Evolutionary conservation across 2,888 invertebrate genomes (phyloP).

Genomic region (Helobdella robusta): DNA sequence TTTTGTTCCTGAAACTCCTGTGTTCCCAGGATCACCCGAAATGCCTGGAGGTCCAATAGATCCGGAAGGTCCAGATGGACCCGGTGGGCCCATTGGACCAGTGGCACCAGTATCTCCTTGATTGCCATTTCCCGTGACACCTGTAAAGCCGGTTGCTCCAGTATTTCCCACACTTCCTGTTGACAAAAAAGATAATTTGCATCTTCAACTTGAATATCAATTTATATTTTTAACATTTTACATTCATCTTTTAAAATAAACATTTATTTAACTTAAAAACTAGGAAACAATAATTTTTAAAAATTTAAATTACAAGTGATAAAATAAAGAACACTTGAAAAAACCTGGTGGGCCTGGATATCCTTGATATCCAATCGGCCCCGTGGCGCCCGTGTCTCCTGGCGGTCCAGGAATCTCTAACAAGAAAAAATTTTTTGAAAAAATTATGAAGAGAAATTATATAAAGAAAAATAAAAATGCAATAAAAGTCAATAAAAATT

Average conservation of each 20-base stretch:
- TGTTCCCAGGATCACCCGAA: neutral
- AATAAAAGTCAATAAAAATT: neutral
- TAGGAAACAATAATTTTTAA: neutral
- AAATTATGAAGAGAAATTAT: neutral
- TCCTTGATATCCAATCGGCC: constrained; percentile 8
- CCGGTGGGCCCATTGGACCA: neutral
- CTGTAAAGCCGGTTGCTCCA: neutral
- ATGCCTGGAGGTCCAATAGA: constrained; percentile 8
- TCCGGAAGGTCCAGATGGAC: constrained; percentile 15
- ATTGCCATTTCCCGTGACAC: neutral
- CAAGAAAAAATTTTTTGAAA: neutral
- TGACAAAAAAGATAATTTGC: neutral
- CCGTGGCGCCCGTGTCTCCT: neutral
- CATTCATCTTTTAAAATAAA: neutral
- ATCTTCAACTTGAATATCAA: neutral
- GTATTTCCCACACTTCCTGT: neutral
- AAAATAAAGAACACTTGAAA: neutral
- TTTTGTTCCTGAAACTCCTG: constrained; percentile 6
- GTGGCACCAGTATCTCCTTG: neutral
- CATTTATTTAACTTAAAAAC: neutral
- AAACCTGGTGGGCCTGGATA: neutral
- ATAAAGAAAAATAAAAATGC: neutral
- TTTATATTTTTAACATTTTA: neutral
- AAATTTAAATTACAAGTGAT: neutral
- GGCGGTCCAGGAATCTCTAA: neutral